Base-by-base conservation (phyloP, 2,888 invertebrate species). In the Trichopoda pennipes region DNA sequence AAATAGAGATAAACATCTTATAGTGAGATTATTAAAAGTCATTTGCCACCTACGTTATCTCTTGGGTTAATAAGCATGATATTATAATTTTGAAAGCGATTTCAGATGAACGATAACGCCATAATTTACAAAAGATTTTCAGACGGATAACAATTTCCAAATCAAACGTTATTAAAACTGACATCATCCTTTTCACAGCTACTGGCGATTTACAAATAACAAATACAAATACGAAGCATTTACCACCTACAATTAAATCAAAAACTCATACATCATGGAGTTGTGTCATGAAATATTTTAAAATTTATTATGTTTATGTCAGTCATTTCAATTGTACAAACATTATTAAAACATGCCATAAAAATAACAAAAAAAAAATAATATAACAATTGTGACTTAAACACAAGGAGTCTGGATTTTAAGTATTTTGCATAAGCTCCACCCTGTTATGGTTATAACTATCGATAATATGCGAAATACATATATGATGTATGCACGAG, bases 261-360 rank as follows among this genome's bases (percentile, higher is more conserved):
- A 47, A 69, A 72, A 84, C 66, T 84, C 83, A 84, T 85, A 83
- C 84, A 84, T 85, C 85, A 85, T 84, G 76, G 56, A 80, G 80
- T 70, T 80, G 83, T 83, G 79, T 82, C 82, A 63, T 68, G 79
- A 75, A 72, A 68, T 72, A 64, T 74, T 77, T 74, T 64, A 61
- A 66, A 49, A 81, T 79, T 79, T 78, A 79, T 79, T 78, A 72
- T 75, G 78, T 83, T 81, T 49, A 66, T 82, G 82, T 66, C 79
- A 79, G 44, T 77, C 69, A 69, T 70, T 69, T 70, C 56, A 61
- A 42, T 56, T 77, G 70, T 77, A 51, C 35, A 28, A 64, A 69
- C 55, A 49, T 55, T 68, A 56, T 69, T 49, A 58, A 74, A 80
- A 58, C 64, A 80, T 51, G 66, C 32, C 47, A 66, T 60, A 76